Percentiles rank a stretch among this genome's conserved stretches.
Conservation (phyloP, 1,140 invertebrate genomes). For the Antheraea pernyi region DNA sequence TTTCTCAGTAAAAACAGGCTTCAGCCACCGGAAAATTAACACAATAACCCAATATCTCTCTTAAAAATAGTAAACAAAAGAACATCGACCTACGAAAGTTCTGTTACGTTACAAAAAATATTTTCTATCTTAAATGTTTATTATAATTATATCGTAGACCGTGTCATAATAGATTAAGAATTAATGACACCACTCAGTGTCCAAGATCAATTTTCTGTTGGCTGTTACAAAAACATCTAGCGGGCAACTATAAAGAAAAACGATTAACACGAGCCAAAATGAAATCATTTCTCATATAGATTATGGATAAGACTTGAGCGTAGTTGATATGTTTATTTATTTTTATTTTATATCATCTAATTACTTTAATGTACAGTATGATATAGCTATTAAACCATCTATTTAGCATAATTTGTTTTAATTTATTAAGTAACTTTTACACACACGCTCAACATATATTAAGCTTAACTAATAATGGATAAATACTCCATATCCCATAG, state of each 20-base stretch:
- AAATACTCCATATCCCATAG: too few relatives aligned
- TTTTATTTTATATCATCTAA: too few relatives aligned
- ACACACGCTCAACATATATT: too few relatives aligned
- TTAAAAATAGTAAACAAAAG: not conserved
- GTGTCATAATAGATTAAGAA: conserved; percentile 19
- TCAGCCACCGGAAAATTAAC: not conserved
- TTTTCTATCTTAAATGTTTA: not conserved
- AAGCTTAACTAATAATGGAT: too few relatives aligned
- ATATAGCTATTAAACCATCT: too few relatives aligned
- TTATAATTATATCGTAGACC: not conserved
- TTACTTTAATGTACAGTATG: too few relatives aligned
- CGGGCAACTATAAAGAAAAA: conserved; percentile 24
- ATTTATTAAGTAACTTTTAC: too few relatives aligned
- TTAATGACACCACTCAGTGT: conserved; percentile 29
- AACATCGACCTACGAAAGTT: conserved; percentile 2
- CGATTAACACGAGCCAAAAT: conserved; percentile 37
- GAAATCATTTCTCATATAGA: conserved; percentile 8
- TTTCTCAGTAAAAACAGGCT: not conserved
- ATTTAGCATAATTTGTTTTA: too few relatives aligned
- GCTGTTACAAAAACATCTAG: conserved; percentile 26
- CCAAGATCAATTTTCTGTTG: conserved; percentile 33
- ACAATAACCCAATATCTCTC: not conserved
- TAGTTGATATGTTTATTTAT: not conserved
- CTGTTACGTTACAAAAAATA: not conserved
- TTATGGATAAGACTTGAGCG: not conserved